Base-by-base conservation (phyloP, 2,797 vertebrate species). In the Thalassophryne amazonica region DNA sequence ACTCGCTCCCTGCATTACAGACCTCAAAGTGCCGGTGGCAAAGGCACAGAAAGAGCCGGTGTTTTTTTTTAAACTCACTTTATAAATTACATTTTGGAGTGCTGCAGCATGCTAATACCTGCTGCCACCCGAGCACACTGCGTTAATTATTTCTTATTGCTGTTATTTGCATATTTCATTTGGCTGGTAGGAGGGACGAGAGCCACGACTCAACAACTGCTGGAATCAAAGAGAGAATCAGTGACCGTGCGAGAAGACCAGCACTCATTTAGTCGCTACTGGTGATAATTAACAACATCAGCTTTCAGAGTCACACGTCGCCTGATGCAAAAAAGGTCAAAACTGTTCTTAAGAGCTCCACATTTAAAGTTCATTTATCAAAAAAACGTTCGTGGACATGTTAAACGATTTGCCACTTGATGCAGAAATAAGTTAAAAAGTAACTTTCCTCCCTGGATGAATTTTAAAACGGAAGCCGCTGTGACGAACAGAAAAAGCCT, bases 41-140 rank as follows among this genome's bases (percentile, higher is more conserved):
- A 86, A 85, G 77, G 76, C 85, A 84, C 81, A 84, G 80, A 80
- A 80, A 87, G 83, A 82, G 57, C 76, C n/a, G n/a, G n/a, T n/a
- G n/a, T n/a, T n/a, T n/a, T n/a, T n/a, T 64, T 76, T 59, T 58
- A 29, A 83, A 81, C 81, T 86, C 76, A 81, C 86, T 89, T 87
- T 80, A 80, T 85, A 88, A 90, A 89, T 88, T 83, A 84, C 85
- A 85, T 78, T 84, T 79, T 83, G 69, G 73, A 87, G 86, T 69
- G 80, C 77, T 68, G 68, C 74, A 76, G 85, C 83, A 86, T 89
- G 84, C 79, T 87, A 89, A 88, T 87, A 84, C 69, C 67, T 69
- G 78, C 81, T 53, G 69, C 74, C 72, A 84, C 59, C 64, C 83
- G 81, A 80, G 73, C 75, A 80, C 38, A 67, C 78, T 75, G 60